phyloP scores from a whole-genome alignment of 1,140 invertebrate species.

The Drosophila trapezifrons region DNA sequence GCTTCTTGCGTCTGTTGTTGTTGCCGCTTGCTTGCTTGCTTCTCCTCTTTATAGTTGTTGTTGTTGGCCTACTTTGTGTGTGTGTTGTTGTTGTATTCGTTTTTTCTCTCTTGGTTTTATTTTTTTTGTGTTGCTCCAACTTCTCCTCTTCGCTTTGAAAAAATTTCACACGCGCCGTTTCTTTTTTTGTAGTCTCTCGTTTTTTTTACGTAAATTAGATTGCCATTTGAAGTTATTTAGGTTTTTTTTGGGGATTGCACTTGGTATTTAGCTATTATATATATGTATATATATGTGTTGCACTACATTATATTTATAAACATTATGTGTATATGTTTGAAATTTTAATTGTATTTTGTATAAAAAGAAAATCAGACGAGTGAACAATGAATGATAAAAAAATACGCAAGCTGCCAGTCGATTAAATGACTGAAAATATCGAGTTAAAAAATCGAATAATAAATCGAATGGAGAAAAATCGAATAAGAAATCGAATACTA shows the following conservation, averaged over 20 bases:
- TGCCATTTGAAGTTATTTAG: constrained; percentile 56
- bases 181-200: constrained; percentile 56
- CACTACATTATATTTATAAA: constrained; percentile 61
- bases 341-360: constrained; percentile 55
- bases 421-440: no score
- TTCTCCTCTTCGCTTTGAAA: constrained; percentile 70
- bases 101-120: constrained; percentile 29
- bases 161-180: constrained; percentile 80
- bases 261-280: constrained; percentile 56
- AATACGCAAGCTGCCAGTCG: background rate
- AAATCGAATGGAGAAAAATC: no score
- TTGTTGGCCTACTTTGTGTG: constrained; percentile 79
- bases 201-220: constrained; percentile 74
- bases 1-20: constrained; percentile 54
- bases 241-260: constrained; percentile 58
- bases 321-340: constrained; percentile 66
- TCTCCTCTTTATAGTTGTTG: constrained; percentile 54
- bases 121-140: constrained; percentile 62
- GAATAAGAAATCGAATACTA: no score
- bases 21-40: constrained; percentile 58
- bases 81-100: constrained; percentile 58
- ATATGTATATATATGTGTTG: constrained; percentile 39
- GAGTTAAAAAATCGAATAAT: no score
- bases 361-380: constrained; percentile 74
- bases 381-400: constrained; percentile 17